Evolutionary conservation across 2,888 invertebrate genomes (phyloP).

Genomic region (Proisotoma minuta): DNA sequence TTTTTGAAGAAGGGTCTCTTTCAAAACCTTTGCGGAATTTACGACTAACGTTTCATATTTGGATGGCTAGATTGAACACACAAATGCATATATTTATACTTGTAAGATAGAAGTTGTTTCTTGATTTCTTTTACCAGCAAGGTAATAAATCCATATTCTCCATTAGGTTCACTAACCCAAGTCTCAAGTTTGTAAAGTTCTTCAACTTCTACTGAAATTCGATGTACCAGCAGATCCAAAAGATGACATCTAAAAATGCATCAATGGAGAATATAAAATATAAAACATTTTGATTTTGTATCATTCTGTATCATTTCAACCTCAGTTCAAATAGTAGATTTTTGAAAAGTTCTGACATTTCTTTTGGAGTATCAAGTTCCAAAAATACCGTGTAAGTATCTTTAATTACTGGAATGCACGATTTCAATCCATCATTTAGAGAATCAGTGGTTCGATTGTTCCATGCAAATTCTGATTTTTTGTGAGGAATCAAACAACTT

Average conservation of each 20-base stretch:
- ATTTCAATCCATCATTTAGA: constrained; percentile 65
- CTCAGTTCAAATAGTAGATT: constrained; percentile 80
- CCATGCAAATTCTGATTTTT: constrained; percentile 39
- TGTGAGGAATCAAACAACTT: constrained; percentile 38
- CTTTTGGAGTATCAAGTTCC: constrained; percentile 78
- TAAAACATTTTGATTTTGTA: neutral
- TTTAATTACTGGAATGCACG: constrained; percentile 73
- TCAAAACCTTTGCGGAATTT: constrained; percentile 64
- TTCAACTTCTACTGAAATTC: constrained; percentile 72
- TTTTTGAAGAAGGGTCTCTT: constrained; percentile 65
- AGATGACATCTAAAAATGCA: constrained; percentile 62
- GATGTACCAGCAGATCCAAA: constrained; percentile 76
- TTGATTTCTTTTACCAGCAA: constrained; percentile 60
- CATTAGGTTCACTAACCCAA: constrained; percentile 79
- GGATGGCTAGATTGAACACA: constrained; percentile 57
- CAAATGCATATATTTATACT: neutral
- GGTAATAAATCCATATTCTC: constrained; percentile 80
- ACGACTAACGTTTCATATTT: constrained; percentile 68
- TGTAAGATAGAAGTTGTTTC: neutral
- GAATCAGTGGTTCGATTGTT: constrained; percentile 40
- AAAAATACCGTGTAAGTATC: constrained; percentile 72
- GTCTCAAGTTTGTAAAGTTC: constrained; percentile 69
- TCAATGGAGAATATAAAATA: constrained; percentile 18
- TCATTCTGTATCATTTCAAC: too few species aligned
- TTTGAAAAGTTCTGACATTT: constrained; percentile 78